These are phyloP conservation scores for Smithornis capensis DNA, from an alignment of 2,113 vertebrate species.

Conservation along the genomic window DNA sequence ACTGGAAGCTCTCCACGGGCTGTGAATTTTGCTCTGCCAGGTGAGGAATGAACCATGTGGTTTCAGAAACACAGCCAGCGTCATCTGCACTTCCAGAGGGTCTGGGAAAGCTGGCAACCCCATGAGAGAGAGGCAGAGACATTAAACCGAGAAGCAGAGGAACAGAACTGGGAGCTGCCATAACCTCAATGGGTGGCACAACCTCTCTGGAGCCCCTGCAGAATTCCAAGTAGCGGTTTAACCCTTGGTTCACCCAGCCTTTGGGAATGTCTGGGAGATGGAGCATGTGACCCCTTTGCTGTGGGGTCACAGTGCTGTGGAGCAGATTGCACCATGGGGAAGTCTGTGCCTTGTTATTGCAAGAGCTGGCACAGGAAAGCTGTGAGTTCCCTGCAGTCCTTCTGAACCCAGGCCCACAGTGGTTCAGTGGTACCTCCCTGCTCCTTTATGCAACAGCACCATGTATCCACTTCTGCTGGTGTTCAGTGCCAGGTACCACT, in stretches of 20 bases:
- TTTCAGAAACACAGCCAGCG: not conserved
- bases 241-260: not conserved
- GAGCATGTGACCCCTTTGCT: not conserved
- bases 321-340: not conserved
- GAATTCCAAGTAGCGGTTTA: not conserved
- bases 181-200: not conserved
- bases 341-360: not conserved
- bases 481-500: not conserved
- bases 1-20: not conserved
- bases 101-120: not conserved
- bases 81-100: not conserved
- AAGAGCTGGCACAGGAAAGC: not conserved
- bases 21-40: not conserved
- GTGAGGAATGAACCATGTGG: rapidly evolving
- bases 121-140: rapidly evolving
- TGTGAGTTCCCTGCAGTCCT: not conserved
- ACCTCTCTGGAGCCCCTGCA: not conserved
- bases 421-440: not conserved
- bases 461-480: not conserved
- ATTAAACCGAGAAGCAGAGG: not conserved
- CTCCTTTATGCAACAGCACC: not conserved
- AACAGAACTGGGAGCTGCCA: not conserved
- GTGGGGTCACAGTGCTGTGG: not conserved
- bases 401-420: not conserved
- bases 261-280: not conserved